Evolutionary conservation across 2,888 invertebrate genomes (phyloP).

Genomic region (Morinoia aosen): DNA sequence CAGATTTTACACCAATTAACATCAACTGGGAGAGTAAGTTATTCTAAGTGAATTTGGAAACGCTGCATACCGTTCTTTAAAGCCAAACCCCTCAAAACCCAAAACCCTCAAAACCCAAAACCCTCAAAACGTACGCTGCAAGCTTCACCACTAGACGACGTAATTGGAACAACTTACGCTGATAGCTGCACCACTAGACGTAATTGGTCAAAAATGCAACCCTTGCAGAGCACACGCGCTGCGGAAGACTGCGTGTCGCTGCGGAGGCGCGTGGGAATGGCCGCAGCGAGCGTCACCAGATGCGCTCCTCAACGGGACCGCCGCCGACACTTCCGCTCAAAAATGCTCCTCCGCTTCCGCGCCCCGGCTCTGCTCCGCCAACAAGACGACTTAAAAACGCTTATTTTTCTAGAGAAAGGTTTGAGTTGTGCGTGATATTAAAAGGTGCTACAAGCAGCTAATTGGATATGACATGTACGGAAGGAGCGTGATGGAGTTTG

Average conservation of each 20-base stretch:
- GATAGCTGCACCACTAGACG: too few species aligned
- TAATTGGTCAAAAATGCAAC: too few species aligned
- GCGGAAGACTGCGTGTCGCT: not conserved
- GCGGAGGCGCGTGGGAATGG: not conserved
- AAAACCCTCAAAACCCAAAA: too few species aligned
- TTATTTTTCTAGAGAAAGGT: not conserved
- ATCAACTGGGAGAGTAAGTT: too few species aligned
- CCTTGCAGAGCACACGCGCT: not conserved
- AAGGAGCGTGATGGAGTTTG: not conserved
- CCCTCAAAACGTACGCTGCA: too few species aligned
- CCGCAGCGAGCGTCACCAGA: not conserved
- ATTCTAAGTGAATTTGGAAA: too few species aligned
- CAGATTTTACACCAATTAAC: too few species aligned
- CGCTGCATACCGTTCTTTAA: too few species aligned
- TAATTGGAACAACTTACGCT: too few species aligned
- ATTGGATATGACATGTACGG: not conserved
- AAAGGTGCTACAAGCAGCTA: not conserved
- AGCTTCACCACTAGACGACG: too few species aligned
- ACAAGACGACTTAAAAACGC: not conserved
- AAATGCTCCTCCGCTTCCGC: not conserved
- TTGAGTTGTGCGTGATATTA: not conserved
- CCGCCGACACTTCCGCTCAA: slow-evolving; percentile 44
- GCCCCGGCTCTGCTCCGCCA: not conserved
- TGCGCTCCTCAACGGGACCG: slow-evolving; percentile 19
- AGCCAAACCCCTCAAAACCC: too few species aligned